Conservation (phyloP, 2,113 vertebrate genomes). For the Vulpes vulpes region DNA sequence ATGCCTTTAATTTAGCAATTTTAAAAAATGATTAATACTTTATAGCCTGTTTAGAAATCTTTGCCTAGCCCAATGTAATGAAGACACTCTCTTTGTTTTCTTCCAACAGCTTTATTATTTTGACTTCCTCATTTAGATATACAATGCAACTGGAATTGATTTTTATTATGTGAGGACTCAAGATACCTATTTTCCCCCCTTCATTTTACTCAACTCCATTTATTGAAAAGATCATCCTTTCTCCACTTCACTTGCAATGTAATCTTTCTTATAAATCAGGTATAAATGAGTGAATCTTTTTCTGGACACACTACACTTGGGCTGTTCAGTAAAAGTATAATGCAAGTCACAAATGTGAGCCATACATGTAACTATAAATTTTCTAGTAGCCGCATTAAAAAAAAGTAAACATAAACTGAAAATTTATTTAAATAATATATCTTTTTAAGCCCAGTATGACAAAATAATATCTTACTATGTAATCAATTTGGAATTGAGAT, state of each 20-base stretch:
- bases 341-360: background rate
- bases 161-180: slow-evolving; percentile 7
- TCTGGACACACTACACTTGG: background rate
- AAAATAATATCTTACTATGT: background rate
- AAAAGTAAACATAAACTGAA: slow-evolving; percentile 15
- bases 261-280: background rate
- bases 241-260: background rate
- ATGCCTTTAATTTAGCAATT: background rate
- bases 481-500: background rate
- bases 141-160: background rate
- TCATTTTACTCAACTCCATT: background rate
- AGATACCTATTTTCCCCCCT: background rate
- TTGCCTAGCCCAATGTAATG: background rate
- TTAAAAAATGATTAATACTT: background rate
- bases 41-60: slow-evolving; percentile 42
- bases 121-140: slow-evolving; percentile 24
- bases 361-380: background rate
- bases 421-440: background rate
- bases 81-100: slow-evolving; percentile 3
- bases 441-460: background rate
- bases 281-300: background rate
- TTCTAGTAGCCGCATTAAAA: background rate
- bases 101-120: background rate
- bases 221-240: slow-evolving; percentile 19
- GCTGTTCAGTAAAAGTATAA: background rate